phyloP scores from a whole-genome alignment of 2,888 invertebrate species.

The Drosophila imparisetae region DNA sequence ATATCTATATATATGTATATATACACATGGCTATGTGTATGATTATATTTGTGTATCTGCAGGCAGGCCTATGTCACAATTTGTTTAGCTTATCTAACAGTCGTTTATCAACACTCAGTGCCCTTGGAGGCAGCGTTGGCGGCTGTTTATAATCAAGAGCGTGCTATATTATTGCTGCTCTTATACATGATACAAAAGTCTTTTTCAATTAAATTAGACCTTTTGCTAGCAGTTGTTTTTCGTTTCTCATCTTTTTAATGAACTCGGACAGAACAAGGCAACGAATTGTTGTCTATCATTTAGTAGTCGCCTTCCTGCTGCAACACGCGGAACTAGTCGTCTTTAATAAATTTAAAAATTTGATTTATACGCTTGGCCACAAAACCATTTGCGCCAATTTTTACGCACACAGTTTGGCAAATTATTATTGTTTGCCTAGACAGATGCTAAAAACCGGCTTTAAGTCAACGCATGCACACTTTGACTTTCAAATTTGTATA shows the following conservation, averaged over 20 bases:
- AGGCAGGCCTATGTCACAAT: constrained; percentile 1
- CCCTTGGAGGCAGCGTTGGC: constrained; percentile 23
- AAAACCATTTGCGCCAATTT: constrained; percentile 52
- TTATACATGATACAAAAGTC: neutral
- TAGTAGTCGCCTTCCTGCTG: constrained; percentile 40
- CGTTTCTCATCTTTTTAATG: constrained; percentile 9
- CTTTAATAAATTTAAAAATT: constrained; percentile 36
- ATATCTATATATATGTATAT: neutral
- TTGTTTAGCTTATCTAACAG: constrained; percentile 24
- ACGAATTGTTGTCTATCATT: constrained; percentile 6
- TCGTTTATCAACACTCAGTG: constrained; percentile 28
- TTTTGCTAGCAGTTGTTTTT: neutral
- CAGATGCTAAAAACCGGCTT: constrained; percentile 41
- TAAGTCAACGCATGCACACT: constrained; percentile 11
- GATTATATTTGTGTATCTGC: neutral
- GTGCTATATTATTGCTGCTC: constrained; percentile 1
- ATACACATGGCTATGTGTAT: neutral
- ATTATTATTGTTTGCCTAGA: constrained; percentile 28
- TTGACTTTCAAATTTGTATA: constrained; percentile 10
- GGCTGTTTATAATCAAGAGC: constrained; percentile 1
- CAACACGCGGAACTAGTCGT: constrained; percentile 46
- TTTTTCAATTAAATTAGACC: neutral
- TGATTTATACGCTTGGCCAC: constrained; percentile 43
- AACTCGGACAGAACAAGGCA: constrained; percentile 35
- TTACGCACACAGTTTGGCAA: constrained; percentile 13